A percentile compares a stretch with the other conserved stretches of the same genome.
These are phyloP conservation scores for Peromyscus attwateri DNA, from an alignment of 2,797 vertebrate species.

Conservation along the genomic window DNA sequence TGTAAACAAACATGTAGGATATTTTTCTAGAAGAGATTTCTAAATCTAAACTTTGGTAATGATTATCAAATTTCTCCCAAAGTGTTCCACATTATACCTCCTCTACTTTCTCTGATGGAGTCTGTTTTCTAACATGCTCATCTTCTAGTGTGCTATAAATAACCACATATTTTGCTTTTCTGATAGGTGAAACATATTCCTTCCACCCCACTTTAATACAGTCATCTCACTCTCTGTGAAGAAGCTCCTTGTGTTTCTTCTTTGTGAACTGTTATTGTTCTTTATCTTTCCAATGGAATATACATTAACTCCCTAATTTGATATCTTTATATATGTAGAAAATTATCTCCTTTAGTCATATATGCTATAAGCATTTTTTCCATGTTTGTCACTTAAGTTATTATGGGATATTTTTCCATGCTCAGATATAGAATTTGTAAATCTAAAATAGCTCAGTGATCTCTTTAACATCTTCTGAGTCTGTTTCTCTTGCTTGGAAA, in stretches of 20 bases:
- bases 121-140: neutral
- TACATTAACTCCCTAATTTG: neutral
- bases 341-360: neutral
- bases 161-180: neutral
- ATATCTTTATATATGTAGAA: neutral
- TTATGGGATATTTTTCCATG: neutral
- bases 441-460: neutral
- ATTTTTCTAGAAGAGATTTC: neutral
- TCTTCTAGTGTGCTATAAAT: neutral
- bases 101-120: neutral
- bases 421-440: neutral
- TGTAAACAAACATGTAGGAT: slow-evolving; percentile 15
- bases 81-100: neutral
- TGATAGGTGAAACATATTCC: neutral
- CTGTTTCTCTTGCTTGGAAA: slow-evolving; percentile 24
- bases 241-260: slow-evolving; percentile 23
- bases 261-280: neutral
- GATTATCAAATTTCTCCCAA: neutral
- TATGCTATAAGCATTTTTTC: neutral
- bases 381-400: neutral
- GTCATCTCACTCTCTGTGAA: neutral
- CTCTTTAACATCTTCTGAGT: neutral
- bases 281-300: slow-evolving; percentile 4
- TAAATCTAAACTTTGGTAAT: slow-evolving; percentile 3
- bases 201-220: neutral